Base-by-base conservation (phyloP, 2,113 vertebrate species). In the Bujurquina vittata region DNA sequence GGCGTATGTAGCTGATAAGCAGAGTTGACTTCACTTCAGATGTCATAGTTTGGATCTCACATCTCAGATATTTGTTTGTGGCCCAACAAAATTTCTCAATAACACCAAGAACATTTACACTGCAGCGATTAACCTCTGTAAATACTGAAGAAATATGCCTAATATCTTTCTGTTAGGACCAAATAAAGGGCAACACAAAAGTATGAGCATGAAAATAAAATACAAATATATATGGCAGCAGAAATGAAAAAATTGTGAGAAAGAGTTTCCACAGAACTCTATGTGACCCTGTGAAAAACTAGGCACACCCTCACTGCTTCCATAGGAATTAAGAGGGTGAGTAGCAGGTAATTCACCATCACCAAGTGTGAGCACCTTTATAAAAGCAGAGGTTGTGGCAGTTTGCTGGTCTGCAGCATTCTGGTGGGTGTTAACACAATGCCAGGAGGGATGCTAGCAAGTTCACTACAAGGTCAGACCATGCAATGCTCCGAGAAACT, bases 61-160 rank as follows among this genome's bases (percentile, higher is more conserved):
- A 52, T 76, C 77, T 60, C 18, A 18, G 78, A 84, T 63, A 33
- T 81, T 84, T 67, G 52, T 57, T 67, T 80, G 74, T 43, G 69
- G 61, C 77, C 62, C 26, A 77, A 72, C 63, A 82, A n/a, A n/a
- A 77, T 81, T 86, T 73, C 49, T 55, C 78, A 54, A 77, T 14
- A 46, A 60, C 33, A 55, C 62, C 17, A 54, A 26, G 29, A 76
- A 55, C 49, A 80, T 63, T 10, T 58, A 22, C 40, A 84, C 74
- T 49, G 62, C 35, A 17, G 22, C 8, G 72, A 91, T 88, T 90
- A 83, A 84, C 88, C 65, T 77, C 11, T 3, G 56, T 75, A 78
- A 61, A 80, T 63, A 61, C 33, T 81, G 40, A 65, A 67, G 26
- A 75, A 83, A 76, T 1, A 56, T 72, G 46, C 18, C 15, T 17